phyloP scores from a whole-genome alignment of 2,888 invertebrate species.

The Eupithecia centaureata region DNA sequence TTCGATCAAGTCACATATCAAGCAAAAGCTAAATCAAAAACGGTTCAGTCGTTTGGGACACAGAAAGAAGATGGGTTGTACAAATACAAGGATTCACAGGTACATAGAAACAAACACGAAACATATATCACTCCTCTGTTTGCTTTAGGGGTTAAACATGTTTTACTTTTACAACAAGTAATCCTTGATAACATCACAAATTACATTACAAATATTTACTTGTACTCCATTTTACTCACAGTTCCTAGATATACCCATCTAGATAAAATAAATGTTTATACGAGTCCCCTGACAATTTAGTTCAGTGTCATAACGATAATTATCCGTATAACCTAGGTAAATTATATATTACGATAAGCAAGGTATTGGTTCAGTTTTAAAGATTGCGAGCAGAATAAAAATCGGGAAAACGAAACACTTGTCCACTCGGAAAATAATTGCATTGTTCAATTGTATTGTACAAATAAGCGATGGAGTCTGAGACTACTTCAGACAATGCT shows the following conservation, averaged over 20 bases:
- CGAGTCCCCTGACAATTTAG: conserved; percentile 16
- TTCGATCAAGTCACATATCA: not conserved
- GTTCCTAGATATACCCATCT: not conserved
- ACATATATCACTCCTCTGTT: not conserved
- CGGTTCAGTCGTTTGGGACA: not conserved
- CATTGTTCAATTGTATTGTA: conserved; percentile 11
- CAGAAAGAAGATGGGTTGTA: not conserved
- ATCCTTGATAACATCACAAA: not conserved
- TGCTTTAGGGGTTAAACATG: not conserved
- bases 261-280: conserved; percentile 7
- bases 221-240: not conserved
- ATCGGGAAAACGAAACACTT: not conserved
- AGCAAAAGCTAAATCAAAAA: not conserved
- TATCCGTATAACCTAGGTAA: conserved; percentile 10
- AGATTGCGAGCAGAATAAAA: conserved; percentile 38
- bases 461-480: conserved; percentile 2
- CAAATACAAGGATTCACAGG: not conserved
- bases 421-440: conserved; percentile 6
- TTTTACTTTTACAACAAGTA: not conserved
- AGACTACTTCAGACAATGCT: not conserved
- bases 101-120: conserved; percentile 3
- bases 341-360: conserved; percentile 17
- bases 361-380: conserved; percentile 32
- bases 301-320: conserved; percentile 21
- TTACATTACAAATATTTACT: not conserved